A percentile compares a stretch with the other conserved stretches of the same genome.
Conservation (phyloP, 2,888 invertebrate genomes). For the Macropis europaea region DNA sequence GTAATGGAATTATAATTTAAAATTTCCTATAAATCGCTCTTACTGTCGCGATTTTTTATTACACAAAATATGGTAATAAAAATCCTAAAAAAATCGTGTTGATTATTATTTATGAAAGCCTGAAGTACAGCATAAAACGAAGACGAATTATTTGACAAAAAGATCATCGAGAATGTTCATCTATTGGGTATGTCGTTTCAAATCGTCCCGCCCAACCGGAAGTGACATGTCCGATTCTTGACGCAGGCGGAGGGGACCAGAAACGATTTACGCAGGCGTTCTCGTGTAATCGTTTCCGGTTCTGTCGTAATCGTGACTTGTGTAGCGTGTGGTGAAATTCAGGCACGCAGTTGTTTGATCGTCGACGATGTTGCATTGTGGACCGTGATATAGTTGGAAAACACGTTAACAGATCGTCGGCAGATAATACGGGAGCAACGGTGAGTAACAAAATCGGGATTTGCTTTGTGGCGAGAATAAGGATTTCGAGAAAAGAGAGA, state of each 20-base stretch:
- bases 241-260: not conserved
- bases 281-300: constrained; percentile 39
- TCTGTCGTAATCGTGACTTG: constrained; percentile 44
- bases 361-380: constrained; percentile 49
- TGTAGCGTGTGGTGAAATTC: constrained; percentile 35
- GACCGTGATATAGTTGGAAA: constrained; percentile 51
- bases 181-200: not conserved
- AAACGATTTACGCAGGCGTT: constrained; percentile 12
- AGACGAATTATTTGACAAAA: too few species aligned
- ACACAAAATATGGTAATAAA: constrained; percentile 24
- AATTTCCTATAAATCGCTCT: not conserved
- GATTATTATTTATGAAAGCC: not conserved
- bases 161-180: too few species aligned
- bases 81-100: constrained; percentile 7
- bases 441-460: constrained; percentile 56
- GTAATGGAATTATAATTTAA: not conserved
- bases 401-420: constrained; percentile 55
- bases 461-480: constrained; percentile 22
- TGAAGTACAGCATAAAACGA: too few species aligned
- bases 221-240: not conserved
- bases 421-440: constrained; percentile 47
- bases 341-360: constrained; percentile 51
- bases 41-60: not conserved
- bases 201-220: constrained; percentile 29
- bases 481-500: not conserved